Base-by-base conservation (phyloP, 2,797 vertebrate genomes). In the Semaprochilodus insignis region DNA sequence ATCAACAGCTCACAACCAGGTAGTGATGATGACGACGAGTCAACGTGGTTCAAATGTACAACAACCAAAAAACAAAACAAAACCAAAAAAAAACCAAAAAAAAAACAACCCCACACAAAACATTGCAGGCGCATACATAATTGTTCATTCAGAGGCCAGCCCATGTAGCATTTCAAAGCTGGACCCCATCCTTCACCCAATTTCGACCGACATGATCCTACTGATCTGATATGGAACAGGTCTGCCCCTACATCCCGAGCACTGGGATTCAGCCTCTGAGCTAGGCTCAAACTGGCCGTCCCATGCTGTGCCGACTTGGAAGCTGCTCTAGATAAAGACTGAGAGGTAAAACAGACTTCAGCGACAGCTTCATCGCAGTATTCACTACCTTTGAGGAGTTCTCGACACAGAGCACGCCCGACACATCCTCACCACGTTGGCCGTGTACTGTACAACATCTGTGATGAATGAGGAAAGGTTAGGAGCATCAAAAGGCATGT, bases 1-100 rank as follows among this genome's bases (percentile, higher is more conserved):
- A 81, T 80, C 62, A 31, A 69, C 62, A 4, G 52, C 21, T 19
- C 62, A 74, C 71, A 77, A 66, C 63, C 14, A 36, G 44, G 59
- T 40, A 71, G 51, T 55, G 23, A 65, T 55, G 19, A 65, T 19
- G 2, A 63, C 62, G 60, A 72, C 62, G 60, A 72, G 36, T 66
- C 36, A 62, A 31, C 40, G 17, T 70, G 40, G 19, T 78, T 67
- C 15, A n/a, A 74, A 55, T n/a, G 70, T 23, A 54, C 19, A 31
- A 31, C 31, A 31, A 31, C 31, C n/a, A n/a, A n/a, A n/a, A n/a
- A 66, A 85, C 3, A 36, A n/a, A 21, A 70, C 21, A 8, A 4
- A 14, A 13, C 6, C 52, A 78, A 77, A 15, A n/a, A 14, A 52
- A 65, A 40, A 55, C 11, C 59, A 63, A 54, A 40, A 54, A 40